Base-by-base conservation (phyloP, 2,797 vertebrate genomes). In the Threskiornis aethiopicus region DNA sequence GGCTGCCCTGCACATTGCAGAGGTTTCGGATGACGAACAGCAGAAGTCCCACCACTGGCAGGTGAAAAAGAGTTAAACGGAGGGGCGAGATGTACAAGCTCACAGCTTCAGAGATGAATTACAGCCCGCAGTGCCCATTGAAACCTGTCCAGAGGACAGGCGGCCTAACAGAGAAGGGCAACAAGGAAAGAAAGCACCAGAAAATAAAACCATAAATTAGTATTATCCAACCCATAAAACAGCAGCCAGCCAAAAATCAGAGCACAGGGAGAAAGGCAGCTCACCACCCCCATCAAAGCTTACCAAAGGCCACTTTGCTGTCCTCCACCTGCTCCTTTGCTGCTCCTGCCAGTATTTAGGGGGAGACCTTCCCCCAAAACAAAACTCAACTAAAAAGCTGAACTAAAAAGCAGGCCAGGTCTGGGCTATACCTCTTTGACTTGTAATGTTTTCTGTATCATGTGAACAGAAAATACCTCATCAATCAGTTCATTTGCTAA, bases 121-220 rank as follows among this genome's bases (percentile, higher is more conserved):
- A 70, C 54, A 87, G 80, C 80, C 65, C 1, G 0, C 65, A 65
- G 51, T 33, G 44, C 54, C 61, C 80, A 58, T 1, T 69, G 58
- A 94, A 84, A 84, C 62, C 69, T 39, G 46, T 41, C 72, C 94
- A 94, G 83, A 90, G 83, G 90, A 92, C 77, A 84, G 70, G 47
- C 6, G 3, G 83, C 58, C 69, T 81, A 57, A 9, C 26, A 54
- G 37, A 76, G 59, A 87, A 91, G 47, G 89, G 67, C 75, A 72
- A 51, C 31, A 33, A 73, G 73, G 70, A 81, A 55, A 79, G 41
- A 67, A 93, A 85, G 61, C 31, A 70, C 17, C 13, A 49, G 71
- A 55, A 95, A 91, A 96, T 55, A 89, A 83, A 87, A 8, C 28
- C 13, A 28, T 80, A 62, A 87, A 80, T 95, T 84, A 55, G 10